Conservation (phyloP, 2,888 invertebrate species). For the Blomia tropicalis region DNA sequence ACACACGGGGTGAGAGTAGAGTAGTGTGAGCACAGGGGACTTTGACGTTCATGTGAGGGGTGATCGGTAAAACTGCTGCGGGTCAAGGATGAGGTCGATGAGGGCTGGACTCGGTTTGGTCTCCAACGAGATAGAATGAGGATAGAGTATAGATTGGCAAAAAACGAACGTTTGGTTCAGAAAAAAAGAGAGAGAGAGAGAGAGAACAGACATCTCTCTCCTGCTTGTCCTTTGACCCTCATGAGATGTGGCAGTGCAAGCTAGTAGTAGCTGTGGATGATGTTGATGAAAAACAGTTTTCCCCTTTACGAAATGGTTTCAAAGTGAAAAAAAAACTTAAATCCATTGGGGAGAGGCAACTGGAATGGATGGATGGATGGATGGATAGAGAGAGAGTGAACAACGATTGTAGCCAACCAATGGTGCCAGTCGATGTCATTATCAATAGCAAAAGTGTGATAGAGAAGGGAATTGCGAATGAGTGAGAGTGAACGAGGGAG, state of each 20-base stretch:
- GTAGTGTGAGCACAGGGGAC: constrained; percentile 1
- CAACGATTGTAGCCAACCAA: too few species aligned
- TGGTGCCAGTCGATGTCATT: not conserved
- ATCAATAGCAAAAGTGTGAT: too few species aligned
- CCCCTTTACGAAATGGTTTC: constrained; percentile 8
- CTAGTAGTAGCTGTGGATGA: constrained; percentile 3
- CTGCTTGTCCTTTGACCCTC: constrained; percentile 9
- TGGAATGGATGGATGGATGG: too few species aligned
- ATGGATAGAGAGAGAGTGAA: too few species aligned
- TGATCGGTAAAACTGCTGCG: constrained; percentile 2
- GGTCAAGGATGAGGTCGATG: constrained; percentile 19
- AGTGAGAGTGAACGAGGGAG: constrained; percentile 10
- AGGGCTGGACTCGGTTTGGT: not conserved
- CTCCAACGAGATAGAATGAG: not conserved
- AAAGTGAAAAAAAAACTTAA: constrained; percentile 8
- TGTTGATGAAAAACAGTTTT: not conserved
- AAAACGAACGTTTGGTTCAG: not conserved
- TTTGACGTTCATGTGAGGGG: constrained; percentile 9
- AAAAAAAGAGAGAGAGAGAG: constrained; percentile 4
- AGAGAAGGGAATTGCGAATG: too few species aligned
- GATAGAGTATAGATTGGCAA: not conserved
- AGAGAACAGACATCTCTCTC: not conserved
- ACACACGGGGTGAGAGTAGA: too few species aligned
- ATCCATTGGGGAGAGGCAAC: not conserved
- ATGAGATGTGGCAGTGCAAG: constrained; percentile 6